phyloP scores from a whole-genome alignment of 2,797 vertebrate species.

The Etheostoma nigrum region DNA sequence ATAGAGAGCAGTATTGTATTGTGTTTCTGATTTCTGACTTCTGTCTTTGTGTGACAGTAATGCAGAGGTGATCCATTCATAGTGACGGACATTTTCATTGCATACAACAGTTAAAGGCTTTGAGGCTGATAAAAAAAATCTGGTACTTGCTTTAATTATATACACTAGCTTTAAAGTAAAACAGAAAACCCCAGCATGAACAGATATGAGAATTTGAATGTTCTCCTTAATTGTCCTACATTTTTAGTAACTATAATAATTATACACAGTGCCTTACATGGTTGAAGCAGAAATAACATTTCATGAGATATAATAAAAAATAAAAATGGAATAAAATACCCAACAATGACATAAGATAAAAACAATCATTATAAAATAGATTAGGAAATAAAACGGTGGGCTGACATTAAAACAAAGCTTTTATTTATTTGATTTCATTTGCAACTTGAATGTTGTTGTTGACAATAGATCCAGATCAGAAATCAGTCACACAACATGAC shows the following conservation, averaged over 20 bases:
- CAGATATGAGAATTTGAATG: background rate
- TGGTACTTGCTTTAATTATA: no score
- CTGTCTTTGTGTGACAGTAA: background rate
- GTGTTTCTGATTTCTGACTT: background rate
- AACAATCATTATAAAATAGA: no score
- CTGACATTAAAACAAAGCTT: background rate
- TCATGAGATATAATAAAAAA: no score
- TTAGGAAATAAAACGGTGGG: background rate
- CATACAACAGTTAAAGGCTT: background rate
- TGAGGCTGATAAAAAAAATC: background rate
- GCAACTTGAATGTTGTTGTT: background rate
- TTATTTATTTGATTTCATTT: background rate
- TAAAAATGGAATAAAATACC: background rate
- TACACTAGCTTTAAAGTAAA: no score
- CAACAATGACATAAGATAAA: background rate
- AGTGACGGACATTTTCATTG: background rate
- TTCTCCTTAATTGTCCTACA: no score
- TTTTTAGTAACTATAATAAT: background rate
- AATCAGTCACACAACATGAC: background rate
- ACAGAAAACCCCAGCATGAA: no score
- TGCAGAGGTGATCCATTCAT: background rate
- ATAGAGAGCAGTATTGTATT: conserved; percentile 41
- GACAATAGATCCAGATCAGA: no score
- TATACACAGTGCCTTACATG: no score
- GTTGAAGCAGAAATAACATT: no score